Evolutionary conservation across 2,888 invertebrate genomes (phyloP), one percentile per base, ranked within the genome.

Genomic region (Tenthredo scrophulariae): DNA sequence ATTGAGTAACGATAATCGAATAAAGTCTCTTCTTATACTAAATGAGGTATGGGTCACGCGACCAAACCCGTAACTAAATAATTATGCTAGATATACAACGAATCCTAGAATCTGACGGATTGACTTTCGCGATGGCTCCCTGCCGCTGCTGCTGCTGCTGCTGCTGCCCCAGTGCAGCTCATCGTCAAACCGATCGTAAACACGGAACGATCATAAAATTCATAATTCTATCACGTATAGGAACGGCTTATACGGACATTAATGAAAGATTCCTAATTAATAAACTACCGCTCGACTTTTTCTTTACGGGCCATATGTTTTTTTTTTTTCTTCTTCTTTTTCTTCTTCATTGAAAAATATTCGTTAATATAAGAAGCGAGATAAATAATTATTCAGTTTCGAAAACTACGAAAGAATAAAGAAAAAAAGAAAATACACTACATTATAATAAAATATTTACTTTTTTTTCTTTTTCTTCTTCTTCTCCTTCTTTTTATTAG

Each of bases 141-240:
- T 54, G n/a, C 54, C 7, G 6, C 54, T 50, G 18, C 15, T 50
- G 50, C 46, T 46, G 46, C 46, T 46, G 46, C 46, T 46, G 15
- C 50, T 50, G 50, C 7, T 54, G 54, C 15, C 26, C 33, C 15
- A 67, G 33, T 67, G 67, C 13, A 26, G 26, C 33, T 67, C 33
- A 29, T 13, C 26, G 33, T 67, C 67, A 26, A 33, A 26, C 67
- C 33, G 67, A 67, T 67, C 67, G 33, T 67, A 67, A 67, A 70
- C 70, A n/a, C 70, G 33, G 70, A 70, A 33, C 37, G 70, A 70
- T 70, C 70, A 13, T 70, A 70, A 70, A 70, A 40, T 70, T 70
- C 70, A 70, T 70, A 37, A 70, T 70, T 40, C 18, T 40, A 74
- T 74, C 43, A 18, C 43, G 22, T 15, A 29, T 15, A 29, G 15